phyloP scores from a whole-genome alignment of 1,140 invertebrate species.

The Parasteatoda tepidariorum region DNA sequence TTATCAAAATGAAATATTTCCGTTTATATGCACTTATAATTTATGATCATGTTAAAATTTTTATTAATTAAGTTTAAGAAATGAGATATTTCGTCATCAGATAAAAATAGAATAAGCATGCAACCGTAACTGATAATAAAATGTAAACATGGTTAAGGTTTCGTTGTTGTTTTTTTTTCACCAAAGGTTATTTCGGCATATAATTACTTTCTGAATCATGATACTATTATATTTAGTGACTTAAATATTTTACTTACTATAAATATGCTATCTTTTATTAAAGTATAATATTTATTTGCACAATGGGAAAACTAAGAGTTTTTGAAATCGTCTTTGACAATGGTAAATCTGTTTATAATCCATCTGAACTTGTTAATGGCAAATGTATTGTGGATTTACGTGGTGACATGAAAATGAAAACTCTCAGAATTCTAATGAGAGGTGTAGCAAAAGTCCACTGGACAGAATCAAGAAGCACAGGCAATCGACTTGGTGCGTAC shows the following conservation, averaged over 20 bases:
- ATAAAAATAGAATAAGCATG: not conserved
- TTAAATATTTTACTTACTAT: too few species aligned
- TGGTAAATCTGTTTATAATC: slow-evolving; percentile 70
- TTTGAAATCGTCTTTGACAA: slow-evolving; percentile 70
- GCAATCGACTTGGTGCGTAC: slow-evolving; percentile 71
- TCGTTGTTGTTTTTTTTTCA: slow-evolving; percentile 17
- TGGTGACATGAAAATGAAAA: slow-evolving; percentile 71
- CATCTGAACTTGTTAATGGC: slow-evolving; percentile 69
- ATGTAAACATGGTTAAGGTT: slow-evolving; percentile 45
- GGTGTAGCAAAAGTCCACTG: slow-evolving; percentile 72
- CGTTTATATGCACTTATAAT: too few species aligned
- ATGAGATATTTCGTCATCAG: not conserved
- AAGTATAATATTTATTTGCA: too few species aligned
- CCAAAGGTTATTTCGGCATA: not conserved
- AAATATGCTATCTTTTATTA: too few species aligned
- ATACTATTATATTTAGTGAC: too few species aligned
- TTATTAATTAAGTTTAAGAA: too few species aligned
- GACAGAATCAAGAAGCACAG: slow-evolving; percentile 71
- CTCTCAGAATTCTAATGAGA: slow-evolving; percentile 70
- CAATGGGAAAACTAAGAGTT: slow-evolving; percentile 71
- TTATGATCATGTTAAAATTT: too few species aligned
- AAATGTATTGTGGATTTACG: slow-evolving; percentile 71
- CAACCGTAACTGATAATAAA: not conserved
- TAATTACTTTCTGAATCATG: too few species aligned
- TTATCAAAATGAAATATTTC: too few species aligned